phyloP scores from a whole-genome alignment of 30 jellyfish, hydroid and myxozoan species.

The Aurelia coerulea region DNA sequence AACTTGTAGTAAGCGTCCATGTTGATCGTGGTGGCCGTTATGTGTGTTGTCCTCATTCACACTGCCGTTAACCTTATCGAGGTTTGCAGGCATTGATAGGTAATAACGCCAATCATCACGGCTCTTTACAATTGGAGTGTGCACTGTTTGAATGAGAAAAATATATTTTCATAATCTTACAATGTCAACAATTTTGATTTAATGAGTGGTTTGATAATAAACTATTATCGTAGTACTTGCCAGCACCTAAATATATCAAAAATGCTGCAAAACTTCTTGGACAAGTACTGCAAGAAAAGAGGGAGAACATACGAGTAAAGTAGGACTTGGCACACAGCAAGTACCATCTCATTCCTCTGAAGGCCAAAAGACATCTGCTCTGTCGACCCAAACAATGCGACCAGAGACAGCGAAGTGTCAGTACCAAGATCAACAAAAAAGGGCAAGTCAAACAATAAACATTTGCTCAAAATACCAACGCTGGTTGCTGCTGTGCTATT shows the following conservation, averaged over 20 bases:
- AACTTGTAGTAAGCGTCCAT: conserved; percentile 24
- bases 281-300: no score
- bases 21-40: neutral
- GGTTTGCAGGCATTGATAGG: conserved; percentile 76
- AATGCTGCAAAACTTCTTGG: neutral
- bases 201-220: no score
- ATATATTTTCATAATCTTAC: neutral
- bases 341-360: no score
- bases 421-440: no score
- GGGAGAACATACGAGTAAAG: no score
- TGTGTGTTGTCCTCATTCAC: conserved; percentile 27
- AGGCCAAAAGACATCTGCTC: no score
- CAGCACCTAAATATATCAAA: neutral
- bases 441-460: no score
- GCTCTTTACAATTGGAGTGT: conserved; percentile 53
- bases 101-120: conserved; percentile 65
- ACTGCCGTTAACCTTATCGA: conserved; percentile 60
- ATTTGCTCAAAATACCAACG: no score
- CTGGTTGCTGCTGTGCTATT: no score
- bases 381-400: no score
- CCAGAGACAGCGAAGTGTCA: no score
- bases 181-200: neutral
- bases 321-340: no score
- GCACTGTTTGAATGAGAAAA: conserved; percentile 46
- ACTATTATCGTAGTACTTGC: neutral